Evolutionary conservation across 2,888 invertebrate genomes (phyloP).

Genomic region (Pseudococcus longispinus): DNA sequence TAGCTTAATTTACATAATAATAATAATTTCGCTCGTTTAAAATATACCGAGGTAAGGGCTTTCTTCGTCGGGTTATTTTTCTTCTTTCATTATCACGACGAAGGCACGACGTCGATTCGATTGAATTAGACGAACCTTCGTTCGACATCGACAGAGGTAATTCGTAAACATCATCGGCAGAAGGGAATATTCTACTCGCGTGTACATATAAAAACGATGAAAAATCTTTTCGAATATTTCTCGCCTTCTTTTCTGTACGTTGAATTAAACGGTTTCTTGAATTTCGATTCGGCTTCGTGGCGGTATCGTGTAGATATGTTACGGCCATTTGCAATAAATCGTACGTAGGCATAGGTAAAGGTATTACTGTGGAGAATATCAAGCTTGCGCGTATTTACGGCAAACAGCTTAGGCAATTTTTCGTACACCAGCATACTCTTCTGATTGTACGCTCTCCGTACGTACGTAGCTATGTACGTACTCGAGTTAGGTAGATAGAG

Average conservation of each 20-base stretch:
- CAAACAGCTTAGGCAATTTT: conserved; percentile 3
- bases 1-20: not conserved
- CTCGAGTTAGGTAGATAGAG: not conserved
- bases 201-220: not conserved
- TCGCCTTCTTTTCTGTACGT: not conserved
- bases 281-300: not conserved
- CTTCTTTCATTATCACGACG: not conserved
- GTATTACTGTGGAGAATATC: not conserved
- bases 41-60: not conserved
- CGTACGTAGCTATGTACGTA: not conserved
- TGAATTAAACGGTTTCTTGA: not conserved
- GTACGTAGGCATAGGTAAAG: not conserved
- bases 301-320: not conserved
- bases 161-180: conserved; percentile 7
- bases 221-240: not conserved
- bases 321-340: not conserved
- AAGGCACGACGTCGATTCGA: not conserved
- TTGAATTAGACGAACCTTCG: not conserved
- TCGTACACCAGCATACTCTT: not conserved
- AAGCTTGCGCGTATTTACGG: not conserved
- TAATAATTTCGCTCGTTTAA: not conserved
- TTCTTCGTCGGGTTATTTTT: not conserved
- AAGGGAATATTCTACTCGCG: not conserved
- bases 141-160: not conserved
- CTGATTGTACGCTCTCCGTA: not conserved